phyloP scores from a whole-genome alignment of 2,113 vertebrate genomes.

The Tragelaphus strepsiceros region DNA sequence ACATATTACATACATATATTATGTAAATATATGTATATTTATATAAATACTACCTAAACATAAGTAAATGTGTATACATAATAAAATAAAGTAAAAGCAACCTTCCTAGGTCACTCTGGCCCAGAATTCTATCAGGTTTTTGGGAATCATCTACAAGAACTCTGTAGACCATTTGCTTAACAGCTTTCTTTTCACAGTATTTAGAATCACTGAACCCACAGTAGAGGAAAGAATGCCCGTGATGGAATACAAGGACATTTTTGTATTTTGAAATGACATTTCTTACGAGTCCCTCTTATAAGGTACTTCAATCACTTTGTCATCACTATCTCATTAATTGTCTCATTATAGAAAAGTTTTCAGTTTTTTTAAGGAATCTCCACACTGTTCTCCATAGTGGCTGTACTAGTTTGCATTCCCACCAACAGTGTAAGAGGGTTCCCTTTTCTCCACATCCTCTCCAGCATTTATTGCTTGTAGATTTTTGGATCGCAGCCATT shows the following conservation, averaged over 20 bases:
- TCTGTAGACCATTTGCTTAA: background rate
- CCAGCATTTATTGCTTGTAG: too few relatives aligned
- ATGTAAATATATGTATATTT: background rate
- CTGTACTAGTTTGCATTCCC: too few relatives aligned
- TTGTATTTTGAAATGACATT: conserved; percentile 11
- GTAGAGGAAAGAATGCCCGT: background rate
- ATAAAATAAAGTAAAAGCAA: background rate
- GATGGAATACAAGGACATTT: background rate
- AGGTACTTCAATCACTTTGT: background rate
- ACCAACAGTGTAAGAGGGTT: too few relatives aligned
- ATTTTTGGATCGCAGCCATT: too few relatives aligned
- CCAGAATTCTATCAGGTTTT: background rate
- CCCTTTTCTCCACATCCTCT: too few relatives aligned
- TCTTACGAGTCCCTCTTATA: background rate
- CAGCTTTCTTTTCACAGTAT: background rate
- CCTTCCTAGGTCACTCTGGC: background rate
- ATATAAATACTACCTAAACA: background rate
- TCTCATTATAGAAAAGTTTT: background rate
- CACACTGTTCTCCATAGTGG: too few relatives aligned
- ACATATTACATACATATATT: background rate
- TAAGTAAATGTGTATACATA: background rate
- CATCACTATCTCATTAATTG: background rate
- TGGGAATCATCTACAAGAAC: background rate
- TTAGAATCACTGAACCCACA: background rate
- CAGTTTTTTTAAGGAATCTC: background rate